Conservation (phyloP, 2,113 vertebrate genomes). For the Epinephelus moara region DNA sequence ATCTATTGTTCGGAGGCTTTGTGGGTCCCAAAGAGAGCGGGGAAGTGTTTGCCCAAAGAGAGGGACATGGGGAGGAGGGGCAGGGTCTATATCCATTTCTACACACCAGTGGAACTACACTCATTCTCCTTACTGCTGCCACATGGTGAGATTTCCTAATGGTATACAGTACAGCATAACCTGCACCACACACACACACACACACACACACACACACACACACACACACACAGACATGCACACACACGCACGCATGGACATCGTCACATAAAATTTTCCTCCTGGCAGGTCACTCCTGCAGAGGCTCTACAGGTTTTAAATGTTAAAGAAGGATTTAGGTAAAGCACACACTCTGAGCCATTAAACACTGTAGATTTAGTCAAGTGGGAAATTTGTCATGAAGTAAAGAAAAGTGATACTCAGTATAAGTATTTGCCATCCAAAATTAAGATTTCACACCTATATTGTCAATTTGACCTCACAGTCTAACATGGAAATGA, state of each 20-base stretch:
- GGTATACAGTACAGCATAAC: constrained; percentile 1
- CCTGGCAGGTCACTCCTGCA: constrained; percentile 35
- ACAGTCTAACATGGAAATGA: neutral
- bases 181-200: constrained; percentile 1
- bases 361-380: constrained; percentile 33
- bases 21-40: constrained; percentile 49
- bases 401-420: constrained; percentile 7
- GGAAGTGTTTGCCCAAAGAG: constrained; percentile 38
- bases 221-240: constrained; percentile 1
- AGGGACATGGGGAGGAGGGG: neutral
- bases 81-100: constrained; percentile 44
- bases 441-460: neutral
- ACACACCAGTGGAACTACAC: constrained; percentile 30
- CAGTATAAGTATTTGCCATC: neutral
- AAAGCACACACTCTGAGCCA: constrained; percentile 19
- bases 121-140: constrained; percentile 53
- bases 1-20: constrained; percentile 65
- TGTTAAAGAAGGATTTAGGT: constrained; percentile 45
- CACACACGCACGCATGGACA: neutral
- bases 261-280: constrained; percentile 25
- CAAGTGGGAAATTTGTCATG: constrained; percentile 6
- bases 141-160: constrained; percentile 48
- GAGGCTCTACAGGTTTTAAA: constrained; percentile 34
- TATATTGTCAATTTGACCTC: neutral
- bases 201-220: constrained; percentile 11